Evolutionary conservation across 1,140 invertebrate genomes (phyloP).

Genomic region (Orussus abietinus): DNA sequence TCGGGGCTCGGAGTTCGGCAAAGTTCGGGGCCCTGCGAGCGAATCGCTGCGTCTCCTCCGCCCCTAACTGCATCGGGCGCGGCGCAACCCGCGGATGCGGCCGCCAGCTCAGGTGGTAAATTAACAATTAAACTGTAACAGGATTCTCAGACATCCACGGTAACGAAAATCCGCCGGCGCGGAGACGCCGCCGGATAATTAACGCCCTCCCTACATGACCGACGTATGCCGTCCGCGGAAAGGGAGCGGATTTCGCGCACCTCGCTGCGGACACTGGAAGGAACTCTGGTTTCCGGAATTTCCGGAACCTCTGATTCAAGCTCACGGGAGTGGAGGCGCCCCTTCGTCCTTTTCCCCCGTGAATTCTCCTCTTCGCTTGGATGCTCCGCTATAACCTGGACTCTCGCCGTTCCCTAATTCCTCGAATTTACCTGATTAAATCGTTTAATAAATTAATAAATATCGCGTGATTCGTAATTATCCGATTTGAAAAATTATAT

Average conservation of each 20-base stretch:
- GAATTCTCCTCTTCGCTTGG: too few species aligned
- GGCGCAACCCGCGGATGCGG: slow-evolving; percentile 14
- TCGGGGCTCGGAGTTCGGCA: too few species aligned
- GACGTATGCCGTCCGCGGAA: slow-evolving; percentile 14
- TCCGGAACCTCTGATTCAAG: too few species aligned
- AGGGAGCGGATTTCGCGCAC: slow-evolving; percentile 2
- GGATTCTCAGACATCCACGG: slow-evolving; percentile 32
- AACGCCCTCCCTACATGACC: slow-evolving; percentile 32
- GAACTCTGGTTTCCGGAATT: too few species aligned
- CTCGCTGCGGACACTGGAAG: slow-evolving; percentile 29
- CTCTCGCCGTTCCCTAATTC: too few species aligned
- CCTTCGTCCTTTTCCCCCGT: too few species aligned
- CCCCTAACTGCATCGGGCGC: slow-evolving; percentile 5
- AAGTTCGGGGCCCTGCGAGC: slow-evolving; percentile 11
- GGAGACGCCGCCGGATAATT: slow-evolving; percentile 36
- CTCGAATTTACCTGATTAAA: too few species aligned
- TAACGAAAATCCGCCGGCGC: slow-evolving; percentile 22
- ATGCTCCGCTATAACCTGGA: too few species aligned
- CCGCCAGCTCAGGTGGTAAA: slow-evolving; percentile 29
- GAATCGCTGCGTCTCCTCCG: slow-evolving; percentile 19
- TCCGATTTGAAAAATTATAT: too few species aligned
- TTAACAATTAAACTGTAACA: slow-evolving; percentile 41
- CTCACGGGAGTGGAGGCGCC: too few species aligned
- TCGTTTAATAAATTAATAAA: too few species aligned
- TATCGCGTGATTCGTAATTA: too few species aligned